Evolutionary conservation across 2,113 vertebrate species (phyloP).

Genomic region (Aphyosemion australe): DNA sequence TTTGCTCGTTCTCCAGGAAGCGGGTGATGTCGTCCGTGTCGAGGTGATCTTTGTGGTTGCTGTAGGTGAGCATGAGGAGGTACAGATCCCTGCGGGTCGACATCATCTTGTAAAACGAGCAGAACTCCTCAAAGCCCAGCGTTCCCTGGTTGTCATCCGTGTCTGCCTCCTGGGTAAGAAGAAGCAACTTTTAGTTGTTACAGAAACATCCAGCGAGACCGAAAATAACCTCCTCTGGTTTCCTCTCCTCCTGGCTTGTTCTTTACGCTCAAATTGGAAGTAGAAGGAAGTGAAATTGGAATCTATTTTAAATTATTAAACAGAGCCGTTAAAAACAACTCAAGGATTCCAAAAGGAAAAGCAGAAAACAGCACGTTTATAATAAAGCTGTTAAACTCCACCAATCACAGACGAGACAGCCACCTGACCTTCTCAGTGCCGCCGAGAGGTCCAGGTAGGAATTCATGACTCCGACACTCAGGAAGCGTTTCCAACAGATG

Average conservation of each 20-base stretch:
- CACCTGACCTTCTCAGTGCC: no score
- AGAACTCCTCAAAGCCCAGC: conserved; percentile 95
- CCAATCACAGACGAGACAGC: no score
- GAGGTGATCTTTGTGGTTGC: conserved; percentile 94
- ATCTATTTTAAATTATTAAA: no score
- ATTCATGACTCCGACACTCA: no score
- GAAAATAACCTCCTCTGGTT: neutral
- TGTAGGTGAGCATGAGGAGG: conserved; percentile 96
- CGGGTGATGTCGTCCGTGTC: conserved; percentile 83
- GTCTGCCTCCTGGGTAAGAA: conserved; percentile 86
- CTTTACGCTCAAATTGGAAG: neutral
- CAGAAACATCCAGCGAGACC: neutral
- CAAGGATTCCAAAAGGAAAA: no score
- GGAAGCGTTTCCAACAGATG: no score
- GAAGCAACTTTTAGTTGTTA: neutral
- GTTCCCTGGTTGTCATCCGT: conserved; percentile 94
- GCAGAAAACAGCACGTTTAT: no score
- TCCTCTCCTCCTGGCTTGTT: no score
- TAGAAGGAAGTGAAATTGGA: no score
- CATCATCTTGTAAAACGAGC: conserved; percentile 98
- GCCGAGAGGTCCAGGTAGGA: no score
- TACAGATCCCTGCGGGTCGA: conserved; percentile 94
- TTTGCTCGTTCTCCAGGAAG: conserved; percentile 92
- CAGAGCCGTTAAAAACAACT: no score
- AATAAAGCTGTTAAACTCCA: no score